Evolutionary conservation across 2,113 vertebrate genomes (phyloP).

Genomic region (Lontra canadensis): DNA sequence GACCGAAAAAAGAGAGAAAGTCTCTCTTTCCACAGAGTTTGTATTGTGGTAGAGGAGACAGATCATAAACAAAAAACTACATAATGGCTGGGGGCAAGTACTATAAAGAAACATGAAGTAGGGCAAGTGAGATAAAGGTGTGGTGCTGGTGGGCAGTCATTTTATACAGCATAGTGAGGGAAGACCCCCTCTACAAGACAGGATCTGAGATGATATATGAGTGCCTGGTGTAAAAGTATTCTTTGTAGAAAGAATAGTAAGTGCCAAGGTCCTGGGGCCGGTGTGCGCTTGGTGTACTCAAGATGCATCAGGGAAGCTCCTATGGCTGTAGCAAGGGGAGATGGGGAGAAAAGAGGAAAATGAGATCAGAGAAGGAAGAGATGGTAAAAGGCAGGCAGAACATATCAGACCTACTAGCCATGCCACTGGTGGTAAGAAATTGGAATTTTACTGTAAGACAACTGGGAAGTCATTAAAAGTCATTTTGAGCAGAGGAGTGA

Average conservation of each 20-base stretch:
- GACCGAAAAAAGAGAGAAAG: neutral
- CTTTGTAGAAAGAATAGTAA: neutral
- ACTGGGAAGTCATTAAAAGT: neutral
- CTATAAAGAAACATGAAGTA: neutral
- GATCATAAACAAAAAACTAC: neutral
- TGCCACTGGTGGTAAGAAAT: neutral
- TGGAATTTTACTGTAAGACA: neutral
- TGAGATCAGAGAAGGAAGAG: neutral
- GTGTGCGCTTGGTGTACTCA: neutral
- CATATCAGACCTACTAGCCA: neutral
- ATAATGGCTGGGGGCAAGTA: neutral
- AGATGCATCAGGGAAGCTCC: neutral
- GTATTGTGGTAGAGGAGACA: neutral
- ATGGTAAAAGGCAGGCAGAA: neutral
- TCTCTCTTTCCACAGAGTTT: neutral
- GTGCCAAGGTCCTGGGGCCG: neutral
- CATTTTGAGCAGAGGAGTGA: slow-evolving; percentile 6
- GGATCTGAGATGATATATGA: neutral
- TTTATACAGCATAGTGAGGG: neutral
- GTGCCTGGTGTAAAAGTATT: neutral
- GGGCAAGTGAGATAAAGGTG: neutral
- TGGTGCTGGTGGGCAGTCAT: neutral
- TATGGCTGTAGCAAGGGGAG: neutral
- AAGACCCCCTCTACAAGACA: neutral
- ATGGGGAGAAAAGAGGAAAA: neutral